Evolutionary conservation across 2,888 invertebrate species (phyloP), one percentile per base, ranked within the genome.

Genomic region (Microdon myrmicae): DNA sequence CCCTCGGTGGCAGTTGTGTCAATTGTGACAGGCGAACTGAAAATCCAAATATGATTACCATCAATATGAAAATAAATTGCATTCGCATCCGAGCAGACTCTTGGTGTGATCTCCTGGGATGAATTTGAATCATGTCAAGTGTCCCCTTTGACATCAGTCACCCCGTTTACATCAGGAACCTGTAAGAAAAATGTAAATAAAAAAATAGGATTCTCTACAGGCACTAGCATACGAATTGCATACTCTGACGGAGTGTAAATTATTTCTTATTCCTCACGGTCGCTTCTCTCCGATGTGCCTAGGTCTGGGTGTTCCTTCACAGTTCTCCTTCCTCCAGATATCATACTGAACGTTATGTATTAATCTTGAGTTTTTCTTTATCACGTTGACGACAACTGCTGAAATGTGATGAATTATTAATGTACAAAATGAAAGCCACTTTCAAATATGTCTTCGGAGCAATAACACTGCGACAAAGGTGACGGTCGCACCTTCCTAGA

Each of bases 21-120:
- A 55, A n/a, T n/a, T 34, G 45, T 23, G 44, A 32, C 35, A 60
- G 41, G 48, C 51, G 67, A 68, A 68, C 59, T 25, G 20, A 23
- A 55, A 61, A 68, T 68, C 70, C 71, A 74, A 74, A 75, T 74
- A 74, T 74, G 73, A 74, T 72, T 70, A 70, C 70, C 71, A 71
- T 74, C 74, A 73, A 76, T 74, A 71, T 68, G 70, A 75, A 71
- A 75, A 74, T 73, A 74, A 74, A 75, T 74, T 71, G 73, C 70
- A 70, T 74, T 74, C 31, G 25, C 43, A 25, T 34, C 9, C 29
- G 31, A 34, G 19, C 25, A 28, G 39, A 17, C 29, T 26, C 32
- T n/a, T 38, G 25, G 41, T 28, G 26, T 20, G 43, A 16, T 49
- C 49, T 43, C 58, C 7, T 35, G 22, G 43, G 58, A 44, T 32